Evolutionary conservation across 2,113 vertebrate genomes (phyloP).

Genomic region (Zosterops japonicus): DNA sequence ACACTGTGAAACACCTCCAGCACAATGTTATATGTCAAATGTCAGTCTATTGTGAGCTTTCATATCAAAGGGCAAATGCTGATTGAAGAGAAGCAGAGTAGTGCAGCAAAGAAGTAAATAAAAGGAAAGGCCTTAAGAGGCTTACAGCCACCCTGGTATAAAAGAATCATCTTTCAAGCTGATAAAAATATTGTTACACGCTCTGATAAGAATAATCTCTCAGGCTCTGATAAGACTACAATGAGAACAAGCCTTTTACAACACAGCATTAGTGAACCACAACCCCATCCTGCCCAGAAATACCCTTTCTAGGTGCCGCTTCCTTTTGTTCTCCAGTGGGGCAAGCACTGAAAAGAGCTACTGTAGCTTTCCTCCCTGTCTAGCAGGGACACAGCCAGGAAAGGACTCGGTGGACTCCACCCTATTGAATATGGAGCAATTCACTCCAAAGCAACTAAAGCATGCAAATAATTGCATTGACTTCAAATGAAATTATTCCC

Average conservation of each 20-base stretch:
- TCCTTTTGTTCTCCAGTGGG: neutral
- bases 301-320: conserved; percentile 34
- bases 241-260: conserved; percentile 35
- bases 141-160: conserved; percentile 13
- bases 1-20: neutral
- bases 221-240: conserved; percentile 48
- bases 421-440: conserved; percentile 49
- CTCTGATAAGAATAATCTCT: conserved; percentile 55
- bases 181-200: conserved; percentile 46
- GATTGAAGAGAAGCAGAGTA: neutral
- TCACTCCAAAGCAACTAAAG: conserved; percentile 49
- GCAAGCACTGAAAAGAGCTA: neutral
- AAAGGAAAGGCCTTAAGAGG: neutral
- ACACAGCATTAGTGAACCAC: conserved; percentile 17
- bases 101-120: neutral
- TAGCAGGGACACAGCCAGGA: neutral
- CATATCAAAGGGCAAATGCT: neutral
- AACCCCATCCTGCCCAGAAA: conserved; percentile 37
- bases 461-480: conserved; percentile 52
- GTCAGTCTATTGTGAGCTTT: neutral
- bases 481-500: conserved; percentile 58
- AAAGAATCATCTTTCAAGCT: conserved; percentile 51
- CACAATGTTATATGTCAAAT: neutral
- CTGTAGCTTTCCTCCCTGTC: neutral
- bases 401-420: neutral